These are phyloP conservation scores for Ctenosaura bakeri DNA, from an alignment of 2,797 vertebrate genomes.

Conservation along the genomic window DNA sequence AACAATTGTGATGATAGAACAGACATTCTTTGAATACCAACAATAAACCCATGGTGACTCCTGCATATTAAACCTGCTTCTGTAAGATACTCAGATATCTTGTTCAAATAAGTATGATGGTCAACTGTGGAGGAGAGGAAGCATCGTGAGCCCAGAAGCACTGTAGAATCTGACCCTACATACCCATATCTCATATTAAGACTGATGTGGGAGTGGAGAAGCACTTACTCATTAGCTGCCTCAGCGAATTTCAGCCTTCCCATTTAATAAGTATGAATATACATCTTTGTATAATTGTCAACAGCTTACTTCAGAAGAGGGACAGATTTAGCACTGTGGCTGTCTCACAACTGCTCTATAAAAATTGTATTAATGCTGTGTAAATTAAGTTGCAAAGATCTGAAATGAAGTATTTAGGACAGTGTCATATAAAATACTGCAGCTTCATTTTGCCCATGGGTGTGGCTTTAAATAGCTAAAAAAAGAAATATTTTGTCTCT, in stretches of 20 bases:
- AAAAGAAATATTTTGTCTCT: neutral
- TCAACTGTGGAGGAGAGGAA: neutral
- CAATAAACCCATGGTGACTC: neutral
- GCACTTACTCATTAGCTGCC: constrained; percentile 1
- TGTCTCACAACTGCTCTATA: neutral
- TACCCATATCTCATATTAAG: neutral
- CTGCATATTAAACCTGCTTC: neutral
- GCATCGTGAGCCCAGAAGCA: neutral
- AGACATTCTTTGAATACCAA: neutral
- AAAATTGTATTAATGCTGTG: neutral
- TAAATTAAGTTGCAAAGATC: neutral
- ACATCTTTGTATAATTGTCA: neutral
- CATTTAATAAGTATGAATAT: neutral
- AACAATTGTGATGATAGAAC: neutral
- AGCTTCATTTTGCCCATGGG: neutral
- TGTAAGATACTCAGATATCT: neutral
- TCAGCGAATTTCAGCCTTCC: neutral
- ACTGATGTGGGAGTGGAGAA: neutral
- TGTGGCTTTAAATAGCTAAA: neutral
- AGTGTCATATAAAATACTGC: neutral
- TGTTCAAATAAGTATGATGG: constrained; percentile 5
- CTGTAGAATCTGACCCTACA: neutral
- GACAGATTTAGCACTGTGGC: neutral
- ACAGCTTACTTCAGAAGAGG: neutral
- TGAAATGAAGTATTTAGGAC: neutral